Base-by-base conservation (phyloP, 2,797 vertebrate species). In the Gambusia yucatana region DNA sequence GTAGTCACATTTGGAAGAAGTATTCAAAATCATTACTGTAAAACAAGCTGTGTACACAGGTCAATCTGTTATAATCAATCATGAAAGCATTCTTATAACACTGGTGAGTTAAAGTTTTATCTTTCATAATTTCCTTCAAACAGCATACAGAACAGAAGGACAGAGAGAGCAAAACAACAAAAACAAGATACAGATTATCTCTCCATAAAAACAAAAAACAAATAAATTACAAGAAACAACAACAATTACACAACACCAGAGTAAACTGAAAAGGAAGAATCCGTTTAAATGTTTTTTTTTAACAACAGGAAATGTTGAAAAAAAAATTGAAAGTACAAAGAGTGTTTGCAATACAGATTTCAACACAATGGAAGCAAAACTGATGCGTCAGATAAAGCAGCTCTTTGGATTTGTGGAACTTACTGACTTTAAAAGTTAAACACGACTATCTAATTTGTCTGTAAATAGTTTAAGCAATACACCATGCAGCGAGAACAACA, bases 171-270 rank as follows among this genome's bases (percentile, higher is more conserved):
- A 80, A 89, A 86, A 72, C 28, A 88, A 92, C 87, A 90, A 83
- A 91, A 90, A 89, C 72, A 91, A 86, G 43, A 57, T 81, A 90
- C 77, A 84, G 87, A 76, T 90, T 83, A 81, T 92, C 83, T 90
- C 78, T 80, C 78, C 87, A 78, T 74, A 85, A 55, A 76, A 78
- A 76, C n/a, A 78, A 76, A 69, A 88, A 33, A 78, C 81, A 81
- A 78, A 83, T 84, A 65, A 73, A 83, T 84, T 89, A 86, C 76
- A 90, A 91, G 91, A 89, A 89, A 89, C n/a, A 55, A 81, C 50
- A 30, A 77, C 74, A 87, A 80, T 82, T 86, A 78, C 86, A 91
- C 85, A 89, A 88, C 79, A 89, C 76, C 79, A 82, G 75, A 61
- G 74, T 83, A 81, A 82, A 83, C 70, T 82, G 82, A 3, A 86